Base-by-base conservation (phyloP, 2,797 vertebrate genomes). In the Notolepis coatsorum region DNA sequence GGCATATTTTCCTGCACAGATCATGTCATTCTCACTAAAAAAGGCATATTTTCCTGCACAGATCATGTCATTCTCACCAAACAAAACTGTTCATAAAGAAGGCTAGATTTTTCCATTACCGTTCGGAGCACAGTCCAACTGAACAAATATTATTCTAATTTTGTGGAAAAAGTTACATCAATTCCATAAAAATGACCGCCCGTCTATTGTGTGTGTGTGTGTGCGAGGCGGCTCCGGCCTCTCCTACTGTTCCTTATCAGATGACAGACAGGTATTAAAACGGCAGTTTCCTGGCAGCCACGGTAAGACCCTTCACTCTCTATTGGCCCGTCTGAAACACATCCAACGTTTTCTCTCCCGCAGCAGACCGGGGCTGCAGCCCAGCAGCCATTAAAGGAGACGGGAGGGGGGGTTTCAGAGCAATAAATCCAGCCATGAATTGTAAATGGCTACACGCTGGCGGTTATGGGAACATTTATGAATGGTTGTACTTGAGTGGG, bases 361-460 rank as follows among this genome's bases (percentile, higher is more conserved):
- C 58, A 18, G 52, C 59, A 53, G 35, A 43, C 43, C 35, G 25
- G 2, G 23, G 65, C 48, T 5, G 60, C 21, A 66, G 71, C 75
- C 76, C 73, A 55, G 46, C 52, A n/a, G 15, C 53, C 18, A 28
- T 70, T 62, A 24, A 2, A 46, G 31, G 49, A 51, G 61, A 62
- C 63, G 54, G 31, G 49, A 51, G 61, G 61, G 65, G 54, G 23
- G 25, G 50, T 82, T 76, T 67, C 68, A 71, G 65, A 73, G 76
- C 68, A 77, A 81, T 84, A 83, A 85, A 85, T 61, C 47, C 50
- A 57, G 10, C 12, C 8, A 51, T 18, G 74, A 65, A 37, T 53
- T 43, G 52, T 59, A 42, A 57, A 50, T 10, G 10, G 47, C 47
- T 33, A 50, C 15, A 50, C n/a, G n/a, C 5, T 13, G 27, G 71